Evolutionary conservation across 2,888 invertebrate species (phyloP).

Genomic region (Cheilosia grossa): DNA sequence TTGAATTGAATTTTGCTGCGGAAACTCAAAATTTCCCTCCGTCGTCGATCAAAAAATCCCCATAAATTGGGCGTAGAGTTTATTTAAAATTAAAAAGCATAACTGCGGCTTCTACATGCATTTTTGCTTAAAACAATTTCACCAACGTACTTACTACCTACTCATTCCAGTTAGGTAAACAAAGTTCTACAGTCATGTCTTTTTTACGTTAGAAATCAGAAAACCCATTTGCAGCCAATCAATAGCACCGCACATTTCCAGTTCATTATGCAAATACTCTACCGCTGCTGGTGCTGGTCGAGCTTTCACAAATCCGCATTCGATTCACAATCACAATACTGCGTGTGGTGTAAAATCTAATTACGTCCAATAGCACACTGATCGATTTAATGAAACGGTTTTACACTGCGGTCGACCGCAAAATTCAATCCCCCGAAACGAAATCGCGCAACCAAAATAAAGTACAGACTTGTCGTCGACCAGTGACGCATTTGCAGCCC

Average conservation of each 20-base stretch:
- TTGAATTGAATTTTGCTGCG: too few species aligned
- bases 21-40: too few species aligned
- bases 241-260: slow-evolving; percentile 8
- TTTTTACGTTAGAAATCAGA: neutral
- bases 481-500: neutral
- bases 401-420: slow-evolving; percentile 43
- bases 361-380: slow-evolving; percentile 36
- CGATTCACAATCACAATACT: slow-evolving; percentile 12
- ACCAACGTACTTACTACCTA: too few species aligned
- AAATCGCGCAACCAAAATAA: slow-evolving; percentile 30
- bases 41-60: too few species aligned
- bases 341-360: slow-evolving; percentile 29
- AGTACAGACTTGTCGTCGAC: too few species aligned
- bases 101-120: too few species aligned
- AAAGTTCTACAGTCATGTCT: too few species aligned
- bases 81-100: too few species aligned
- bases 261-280: slow-evolving; percentile 41
- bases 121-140: too few species aligned
- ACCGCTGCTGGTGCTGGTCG: too few species aligned
- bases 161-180: too few species aligned
- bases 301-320: neutral
- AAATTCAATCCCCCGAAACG: slow-evolving; percentile 38
- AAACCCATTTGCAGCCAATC: neutral
- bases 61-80: too few species aligned
- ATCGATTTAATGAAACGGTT: slow-evolving; percentile 61